A percentile compares a stretch with the other conserved stretches of the same genome.
Evolutionary conservation across 2,888 invertebrate genomes (phyloP).

Genomic region (Eucera pruinosa): DNA sequence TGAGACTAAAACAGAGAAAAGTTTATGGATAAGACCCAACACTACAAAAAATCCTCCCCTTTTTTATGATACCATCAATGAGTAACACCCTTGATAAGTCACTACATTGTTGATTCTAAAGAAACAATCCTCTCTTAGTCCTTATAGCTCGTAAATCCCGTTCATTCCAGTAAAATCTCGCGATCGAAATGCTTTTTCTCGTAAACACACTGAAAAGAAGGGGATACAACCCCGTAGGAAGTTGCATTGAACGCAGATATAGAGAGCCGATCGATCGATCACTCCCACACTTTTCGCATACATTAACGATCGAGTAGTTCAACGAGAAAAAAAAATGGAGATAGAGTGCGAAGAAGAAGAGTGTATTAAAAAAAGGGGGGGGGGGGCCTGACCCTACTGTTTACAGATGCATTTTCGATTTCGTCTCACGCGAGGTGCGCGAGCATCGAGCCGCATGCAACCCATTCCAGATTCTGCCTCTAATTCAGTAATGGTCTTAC

Average conservation of each 20-base stretch:
- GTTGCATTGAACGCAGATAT: neutral
- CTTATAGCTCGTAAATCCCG: neutral
- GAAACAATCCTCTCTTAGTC: neutral
- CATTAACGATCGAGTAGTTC: constrained; percentile 35
- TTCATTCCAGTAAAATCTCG: constrained; percentile 19
- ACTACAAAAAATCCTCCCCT: too few species aligned
- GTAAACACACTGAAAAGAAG: constrained; percentile 19
- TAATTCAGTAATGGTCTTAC: constrained; percentile 69
- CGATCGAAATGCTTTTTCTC: constrained; percentile 15
- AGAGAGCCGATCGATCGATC: constrained; percentile 31
- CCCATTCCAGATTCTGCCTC: constrained; percentile 40
- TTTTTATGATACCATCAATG: neutral
- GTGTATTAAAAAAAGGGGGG: neutral
- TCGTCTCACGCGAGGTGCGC: constrained; percentile 33
- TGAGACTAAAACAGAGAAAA: too few species aligned
- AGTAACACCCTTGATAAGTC: neutral
- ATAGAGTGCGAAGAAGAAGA: neutral
- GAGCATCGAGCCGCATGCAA: constrained; percentile 33
- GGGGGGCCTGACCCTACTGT: constrained; percentile 29
- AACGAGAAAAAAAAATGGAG: neutral
- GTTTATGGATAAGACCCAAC: neutral
- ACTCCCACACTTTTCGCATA: constrained; percentile 34
- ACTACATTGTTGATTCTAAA: neutral
- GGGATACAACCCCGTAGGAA: neutral
- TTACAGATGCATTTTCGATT: constrained; percentile 57